Percentiles rank a stretch among this genome's conserved stretches.
phyloP scores from a whole-genome alignment of 2,113 vertebrate species.

The Oostethus manadensis region DNA sequence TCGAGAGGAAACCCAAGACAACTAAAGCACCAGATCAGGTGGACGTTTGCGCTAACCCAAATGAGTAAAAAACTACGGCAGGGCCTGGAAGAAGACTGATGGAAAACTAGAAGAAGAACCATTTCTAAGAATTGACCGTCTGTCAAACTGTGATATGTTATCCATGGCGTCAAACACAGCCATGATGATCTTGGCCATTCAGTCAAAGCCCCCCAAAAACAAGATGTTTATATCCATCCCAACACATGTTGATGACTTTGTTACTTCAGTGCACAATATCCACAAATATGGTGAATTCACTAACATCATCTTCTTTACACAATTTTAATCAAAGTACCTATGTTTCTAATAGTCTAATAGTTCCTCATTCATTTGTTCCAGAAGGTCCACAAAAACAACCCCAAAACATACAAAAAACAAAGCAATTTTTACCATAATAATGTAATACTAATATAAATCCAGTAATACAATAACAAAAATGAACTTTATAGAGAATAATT shows the following conservation, averaged over 20 bases:
- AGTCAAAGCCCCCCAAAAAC: constrained; percentile 5
- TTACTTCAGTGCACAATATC: too few relatives aligned
- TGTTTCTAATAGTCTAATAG: too few relatives aligned
- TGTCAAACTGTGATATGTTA: not conserved
- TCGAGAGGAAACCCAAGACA: constrained; percentile 22
- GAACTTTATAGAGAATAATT: too few relatives aligned
- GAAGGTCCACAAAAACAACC: too few relatives aligned
- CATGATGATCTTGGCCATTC: constrained; percentile 17
- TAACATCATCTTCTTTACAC: too few relatives aligned
- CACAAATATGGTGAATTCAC: too few relatives aligned
- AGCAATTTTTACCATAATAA: too few relatives aligned
- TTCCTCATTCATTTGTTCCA: too few relatives aligned
- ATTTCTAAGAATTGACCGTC: not conserved
- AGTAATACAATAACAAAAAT: too few relatives aligned
- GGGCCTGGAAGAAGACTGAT: not conserved
- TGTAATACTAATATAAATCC: too few relatives aligned
- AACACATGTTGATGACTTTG: not conserved
- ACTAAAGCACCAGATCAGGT: constrained; percentile 17
- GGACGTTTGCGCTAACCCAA: not conserved
- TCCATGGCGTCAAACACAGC: not conserved
- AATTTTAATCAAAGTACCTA: too few relatives aligned
- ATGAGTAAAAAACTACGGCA: not conserved
- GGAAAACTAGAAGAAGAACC: not conserved
- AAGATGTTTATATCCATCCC: constrained; percentile 11
- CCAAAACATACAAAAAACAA: too few relatives aligned